Conservation (phyloP, 2,113 vertebrate species). For the Cinclus mexicanus region DNA sequence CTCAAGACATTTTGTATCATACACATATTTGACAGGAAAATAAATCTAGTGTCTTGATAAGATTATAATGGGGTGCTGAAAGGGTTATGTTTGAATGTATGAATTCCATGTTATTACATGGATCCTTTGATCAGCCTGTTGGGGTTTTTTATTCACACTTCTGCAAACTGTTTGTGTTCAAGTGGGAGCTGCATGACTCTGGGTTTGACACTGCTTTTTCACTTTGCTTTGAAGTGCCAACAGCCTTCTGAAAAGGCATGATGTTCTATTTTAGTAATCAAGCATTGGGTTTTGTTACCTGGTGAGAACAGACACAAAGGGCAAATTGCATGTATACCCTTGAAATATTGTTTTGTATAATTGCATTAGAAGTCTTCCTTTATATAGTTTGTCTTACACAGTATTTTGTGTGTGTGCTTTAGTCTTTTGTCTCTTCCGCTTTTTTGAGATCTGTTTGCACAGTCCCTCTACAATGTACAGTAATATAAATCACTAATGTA, state of each 20-base stretch:
- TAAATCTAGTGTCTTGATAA: not conserved
- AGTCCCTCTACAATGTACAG: not conserved
- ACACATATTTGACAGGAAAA: not conserved
- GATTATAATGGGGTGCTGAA: not conserved
- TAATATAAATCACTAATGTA: not conserved
- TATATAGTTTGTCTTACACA: not conserved
- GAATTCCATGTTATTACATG: not conserved
- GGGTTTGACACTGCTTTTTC: not conserved
- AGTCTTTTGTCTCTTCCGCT: not conserved
- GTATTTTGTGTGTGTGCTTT: not conserved
- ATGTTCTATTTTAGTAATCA: not conserved
- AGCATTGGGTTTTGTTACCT: not conserved
- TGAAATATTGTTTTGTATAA: not conserved
- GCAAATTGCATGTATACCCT: not conserved
- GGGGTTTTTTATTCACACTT: not conserved
- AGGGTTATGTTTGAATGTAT: not conserved
- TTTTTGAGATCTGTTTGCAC: not conserved
- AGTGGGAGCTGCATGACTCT: not conserved
- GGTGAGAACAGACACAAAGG: not conserved
- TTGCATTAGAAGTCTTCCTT: not conserved
- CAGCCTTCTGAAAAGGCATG: not conserved
- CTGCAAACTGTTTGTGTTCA: not conserved
- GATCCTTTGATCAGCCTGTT: not conserved
- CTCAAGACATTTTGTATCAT: not conserved
- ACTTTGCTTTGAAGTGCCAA: conserved; percentile 24